Percentiles rank a stretch among this genome's conserved stretches.
phyloP scores from a whole-genome alignment of 2,113 vertebrate genomes.

The Polyodon spathula region DNA sequence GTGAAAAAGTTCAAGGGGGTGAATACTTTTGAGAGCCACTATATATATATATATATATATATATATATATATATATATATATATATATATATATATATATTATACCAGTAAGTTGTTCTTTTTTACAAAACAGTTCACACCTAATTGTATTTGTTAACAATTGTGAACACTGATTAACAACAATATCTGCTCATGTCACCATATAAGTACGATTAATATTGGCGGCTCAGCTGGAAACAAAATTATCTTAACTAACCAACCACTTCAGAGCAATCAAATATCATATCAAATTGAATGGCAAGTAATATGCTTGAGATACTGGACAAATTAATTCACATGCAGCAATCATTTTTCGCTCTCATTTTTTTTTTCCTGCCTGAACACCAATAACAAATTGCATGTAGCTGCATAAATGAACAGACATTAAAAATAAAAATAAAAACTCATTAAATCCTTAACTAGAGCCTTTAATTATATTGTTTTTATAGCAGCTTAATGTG shows the following conservation, averaged over 20 bases:
- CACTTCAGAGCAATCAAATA: slow-evolving; percentile 51
- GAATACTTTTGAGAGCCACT: no score
- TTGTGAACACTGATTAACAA: no score
- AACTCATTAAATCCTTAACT: slow-evolving; percentile 10
- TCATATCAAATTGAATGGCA: slow-evolving; percentile 46
- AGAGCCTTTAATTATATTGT: no score
- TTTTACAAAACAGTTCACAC: no score
- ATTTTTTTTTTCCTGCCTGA: slow-evolving; percentile 9
- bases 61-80: no score
- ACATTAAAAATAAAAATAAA: slow-evolving; percentile 19
- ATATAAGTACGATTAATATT: slow-evolving; percentile 55
- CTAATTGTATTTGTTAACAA: no score
- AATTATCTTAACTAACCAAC: slow-evolving; percentile 63
- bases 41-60: no score
- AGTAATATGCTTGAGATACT: slow-evolving; percentile 46
- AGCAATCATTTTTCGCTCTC: slow-evolving; percentile 29
- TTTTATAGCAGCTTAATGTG: no score
- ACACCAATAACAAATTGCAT: slow-evolving; percentile 17
- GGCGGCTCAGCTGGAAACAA: slow-evolving; percentile 39
- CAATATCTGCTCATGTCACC: slow-evolving; percentile 40
- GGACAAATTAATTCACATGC: slow-evolving; percentile 41
- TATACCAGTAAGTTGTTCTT: no score
- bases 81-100: no score
- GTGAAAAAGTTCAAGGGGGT: no score
- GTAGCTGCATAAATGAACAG: slow-evolving; percentile 39